Percentiles rank a stretch among this genome's conserved stretches.
Conservation (phyloP, 2,797 vertebrate genomes). For the Lindbergichthys nudifrons region DNA sequence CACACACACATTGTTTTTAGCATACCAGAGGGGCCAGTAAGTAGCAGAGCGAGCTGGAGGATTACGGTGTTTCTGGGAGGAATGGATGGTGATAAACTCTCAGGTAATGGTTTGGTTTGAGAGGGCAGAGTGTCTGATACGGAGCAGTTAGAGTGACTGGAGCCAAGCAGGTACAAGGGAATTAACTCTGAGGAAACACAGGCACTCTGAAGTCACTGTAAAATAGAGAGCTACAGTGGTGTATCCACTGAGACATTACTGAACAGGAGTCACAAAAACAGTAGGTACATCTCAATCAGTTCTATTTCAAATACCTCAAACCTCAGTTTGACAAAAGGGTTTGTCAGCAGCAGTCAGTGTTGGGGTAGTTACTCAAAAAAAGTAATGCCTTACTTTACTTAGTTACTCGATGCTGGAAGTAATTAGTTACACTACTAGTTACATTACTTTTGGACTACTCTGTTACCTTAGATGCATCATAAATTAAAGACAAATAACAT, state of each 20-base stretch:
- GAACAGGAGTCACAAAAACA: slow-evolving; percentile 7
- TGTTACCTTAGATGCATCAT: too few species aligned
- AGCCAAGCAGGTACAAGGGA: slow-evolving; percentile 48
- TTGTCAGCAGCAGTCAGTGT: too few species aligned
- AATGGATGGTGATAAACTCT: slow-evolving; percentile 50
- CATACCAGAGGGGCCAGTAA: slow-evolving; percentile 41
- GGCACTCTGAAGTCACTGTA: slow-evolving; percentile 19
- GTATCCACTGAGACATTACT: background rate
- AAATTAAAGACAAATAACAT: too few species aligned
- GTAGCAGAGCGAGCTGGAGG: slow-evolving; percentile 42
- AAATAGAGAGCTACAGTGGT: background rate
- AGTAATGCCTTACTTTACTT: too few species aligned
- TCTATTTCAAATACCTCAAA: too few species aligned
- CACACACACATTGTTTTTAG: slow-evolving; percentile 43
- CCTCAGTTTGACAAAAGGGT: too few species aligned
- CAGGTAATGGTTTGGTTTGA: slow-evolving; percentile 55
- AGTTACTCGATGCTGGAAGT: too few species aligned
- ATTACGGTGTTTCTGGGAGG: slow-evolving; percentile 47
- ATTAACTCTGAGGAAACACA: slow-evolving; percentile 39
- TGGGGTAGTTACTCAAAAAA: too few species aligned
- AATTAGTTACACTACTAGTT: too few species aligned
- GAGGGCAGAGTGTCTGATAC: slow-evolving; percentile 30
- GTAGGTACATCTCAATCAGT: too few species aligned
- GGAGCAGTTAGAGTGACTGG: slow-evolving; percentile 27
- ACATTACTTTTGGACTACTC: too few species aligned